Conservation (phyloP, 2,113 vertebrate species). For the Opisthocomus hoazin region DNA sequence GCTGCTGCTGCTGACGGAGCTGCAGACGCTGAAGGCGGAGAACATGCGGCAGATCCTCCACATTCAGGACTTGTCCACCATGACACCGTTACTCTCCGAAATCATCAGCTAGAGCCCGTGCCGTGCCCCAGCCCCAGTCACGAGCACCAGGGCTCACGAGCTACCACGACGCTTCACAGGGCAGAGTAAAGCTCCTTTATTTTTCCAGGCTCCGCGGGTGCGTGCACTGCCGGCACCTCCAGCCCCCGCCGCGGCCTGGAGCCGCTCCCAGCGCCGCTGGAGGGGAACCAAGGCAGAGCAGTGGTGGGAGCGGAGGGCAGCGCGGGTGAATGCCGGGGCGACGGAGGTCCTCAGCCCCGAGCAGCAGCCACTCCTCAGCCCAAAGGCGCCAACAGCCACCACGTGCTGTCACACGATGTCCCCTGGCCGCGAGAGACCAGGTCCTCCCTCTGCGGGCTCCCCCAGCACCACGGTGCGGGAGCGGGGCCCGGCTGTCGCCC, state of each 20-base stretch:
- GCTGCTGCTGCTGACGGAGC: slow-evolving; percentile 66
- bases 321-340: rapidly evolving
- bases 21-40: slow-evolving; percentile 60
- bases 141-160: rapidly evolving
- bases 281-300: neutral
- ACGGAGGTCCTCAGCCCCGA: neutral
- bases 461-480: rapidly evolving
- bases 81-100: slow-evolving; percentile 70
- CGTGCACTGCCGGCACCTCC: neutral
- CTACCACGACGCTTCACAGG: neutral
- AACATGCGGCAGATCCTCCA: slow-evolving; percentile 63
- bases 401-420: neutral
- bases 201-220: neutral
- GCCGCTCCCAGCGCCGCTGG: rapidly evolving
- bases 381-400: neutral
- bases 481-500: neutral
- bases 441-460: neutral
- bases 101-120: slow-evolving; percentile 52
- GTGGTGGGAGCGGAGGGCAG: neutral
- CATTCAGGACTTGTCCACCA: slow-evolving; percentile 53
- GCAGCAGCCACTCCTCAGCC: neutral
- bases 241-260: rapidly evolving
- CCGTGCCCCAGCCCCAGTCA: rapidly evolving
- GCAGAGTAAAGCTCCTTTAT: slow-evolving; percentile 52
- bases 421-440: neutral